A percentile compares a stretch with the other conserved stretches of the same genome.
Evolutionary conservation across 2,888 invertebrate species (phyloP).

Genomic region (Drosophila mimica): DNA sequence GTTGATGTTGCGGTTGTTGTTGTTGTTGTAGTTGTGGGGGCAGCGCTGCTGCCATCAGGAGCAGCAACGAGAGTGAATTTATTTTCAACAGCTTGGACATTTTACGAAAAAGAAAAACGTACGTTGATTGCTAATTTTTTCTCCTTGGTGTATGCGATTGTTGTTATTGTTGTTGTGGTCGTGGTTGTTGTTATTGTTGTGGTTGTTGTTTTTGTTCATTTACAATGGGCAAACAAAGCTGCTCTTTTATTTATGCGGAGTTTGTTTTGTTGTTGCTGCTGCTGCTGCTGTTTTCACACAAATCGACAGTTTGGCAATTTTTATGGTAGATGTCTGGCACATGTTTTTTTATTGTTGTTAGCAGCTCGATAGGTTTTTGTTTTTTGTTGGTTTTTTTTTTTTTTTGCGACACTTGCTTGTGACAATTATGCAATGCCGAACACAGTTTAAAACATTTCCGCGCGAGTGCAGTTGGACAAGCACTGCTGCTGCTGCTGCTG

Average conservation of each 20-base stretch:
- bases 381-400: constrained; percentile 21
- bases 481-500: constrained; percentile 37
- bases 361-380: constrained; percentile 24
- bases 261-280: constrained; percentile 42
- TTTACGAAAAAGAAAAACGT: constrained; percentile 38
- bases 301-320: constrained; percentile 60
- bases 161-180: constrained; percentile 26
- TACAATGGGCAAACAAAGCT: constrained; percentile 56
- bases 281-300: constrained; percentile 62
- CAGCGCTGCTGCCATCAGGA: constrained; percentile 50
- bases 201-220: constrained; percentile 20
- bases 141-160: constrained; percentile 12
- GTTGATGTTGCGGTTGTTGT: background rate
- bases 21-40: constrained; percentile 37
- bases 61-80: constrained; percentile 76
- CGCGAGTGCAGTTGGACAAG: constrained; percentile 46
- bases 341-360: constrained; percentile 55
- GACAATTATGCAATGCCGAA: constrained; percentile 56
- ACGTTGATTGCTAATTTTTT: constrained; percentile 42
- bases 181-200: constrained; percentile 17
- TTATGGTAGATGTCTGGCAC: constrained; percentile 62
- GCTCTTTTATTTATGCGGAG: constrained; percentile 46
- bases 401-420: constrained; percentile 16
- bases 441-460: constrained; percentile 45
- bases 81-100: constrained; percentile 65